Evolutionary conservation across 2,888 invertebrate genomes (phyloP).

Genomic region (Pinctada fucata): DNA sequence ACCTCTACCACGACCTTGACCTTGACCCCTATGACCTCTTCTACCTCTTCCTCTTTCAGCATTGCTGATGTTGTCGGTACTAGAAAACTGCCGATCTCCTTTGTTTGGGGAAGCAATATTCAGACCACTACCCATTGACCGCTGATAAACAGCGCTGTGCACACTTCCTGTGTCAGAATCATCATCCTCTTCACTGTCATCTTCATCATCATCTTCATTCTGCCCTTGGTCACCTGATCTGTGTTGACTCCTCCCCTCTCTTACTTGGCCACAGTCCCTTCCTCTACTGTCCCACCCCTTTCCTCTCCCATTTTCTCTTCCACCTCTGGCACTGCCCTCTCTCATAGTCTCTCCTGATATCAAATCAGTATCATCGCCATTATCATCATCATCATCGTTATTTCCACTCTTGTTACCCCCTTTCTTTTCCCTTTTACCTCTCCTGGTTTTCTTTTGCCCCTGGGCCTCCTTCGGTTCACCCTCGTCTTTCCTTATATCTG

Average conservation of each 20-base stretch:
- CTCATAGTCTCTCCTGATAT: too few species aligned
- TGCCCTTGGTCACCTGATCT: too few species aligned
- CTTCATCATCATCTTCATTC: background rate
- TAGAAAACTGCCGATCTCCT: too few species aligned
- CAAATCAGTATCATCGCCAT: too few species aligned
- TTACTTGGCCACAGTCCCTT: too few species aligned
- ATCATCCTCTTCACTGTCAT: background rate
- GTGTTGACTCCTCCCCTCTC: too few species aligned
- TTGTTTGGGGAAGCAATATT: background rate
- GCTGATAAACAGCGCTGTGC: background rate
- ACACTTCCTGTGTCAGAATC: background rate
- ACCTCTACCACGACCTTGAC: background rate
- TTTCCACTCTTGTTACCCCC: too few species aligned
- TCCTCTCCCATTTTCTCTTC: background rate
- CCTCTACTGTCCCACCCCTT: background rate
- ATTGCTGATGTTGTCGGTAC: too few species aligned
- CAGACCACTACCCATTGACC: background rate
- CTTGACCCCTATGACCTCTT: background rate
- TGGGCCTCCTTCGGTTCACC: background rate
- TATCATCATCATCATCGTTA: too few species aligned
- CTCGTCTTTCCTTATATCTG: background rate
- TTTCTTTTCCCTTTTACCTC: background rate
- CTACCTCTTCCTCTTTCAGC: background rate
- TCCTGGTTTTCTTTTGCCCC: background rate
- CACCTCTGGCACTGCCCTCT: too few species aligned